Percentiles rank a stretch among this genome's conserved stretches.
Conservation (phyloP, 2,113 vertebrate species). For the Zeus faber region DNA sequence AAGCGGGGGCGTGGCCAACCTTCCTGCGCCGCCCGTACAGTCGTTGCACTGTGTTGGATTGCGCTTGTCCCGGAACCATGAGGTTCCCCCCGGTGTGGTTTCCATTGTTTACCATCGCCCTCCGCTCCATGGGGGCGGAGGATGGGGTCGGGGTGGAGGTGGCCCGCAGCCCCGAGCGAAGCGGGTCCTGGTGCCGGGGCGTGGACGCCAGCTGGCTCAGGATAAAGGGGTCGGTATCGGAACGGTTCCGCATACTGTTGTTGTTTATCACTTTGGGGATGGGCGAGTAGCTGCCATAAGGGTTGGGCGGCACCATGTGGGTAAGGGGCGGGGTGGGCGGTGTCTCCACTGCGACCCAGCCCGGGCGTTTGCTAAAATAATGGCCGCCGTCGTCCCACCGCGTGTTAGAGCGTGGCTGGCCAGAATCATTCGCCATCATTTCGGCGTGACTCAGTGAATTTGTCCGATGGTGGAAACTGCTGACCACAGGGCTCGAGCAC, state of each 20-base stretch:
- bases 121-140: slow-evolving; percentile 66
- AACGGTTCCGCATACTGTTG: slow-evolving; percentile 77
- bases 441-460: slow-evolving; percentile 78
- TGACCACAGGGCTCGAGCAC: slow-evolving; percentile 80
- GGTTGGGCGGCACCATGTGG: slow-evolving; percentile 40
- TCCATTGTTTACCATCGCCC: slow-evolving; percentile 72
- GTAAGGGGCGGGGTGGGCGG: slow-evolving; percentile 3
- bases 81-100: slow-evolving; percentile 40
- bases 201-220: slow-evolving; percentile 82
- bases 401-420: slow-evolving; percentile 30
- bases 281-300: slow-evolving; percentile 72
- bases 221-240: slow-evolving; percentile 86
- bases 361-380: slow-evolving; percentile 52
- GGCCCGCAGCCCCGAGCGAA: slow-evolving; percentile 26
- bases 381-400: slow-evolving; percentile 59
- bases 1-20: neutral
- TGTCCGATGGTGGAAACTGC: slow-evolving; percentile 77
- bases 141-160: slow-evolving; percentile 27
- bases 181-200: slow-evolving; percentile 47
- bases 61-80: slow-evolving; percentile 50
- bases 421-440: slow-evolving; percentile 67
- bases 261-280: slow-evolving; percentile 56
- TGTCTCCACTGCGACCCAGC: slow-evolving; percentile 9
- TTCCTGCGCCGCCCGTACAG: slow-evolving; percentile 58
- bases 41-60: slow-evolving; percentile 61